Evolutionary conservation across 2,888 invertebrate genomes (phyloP).

Genomic region (Sphinx pinastri): DNA sequence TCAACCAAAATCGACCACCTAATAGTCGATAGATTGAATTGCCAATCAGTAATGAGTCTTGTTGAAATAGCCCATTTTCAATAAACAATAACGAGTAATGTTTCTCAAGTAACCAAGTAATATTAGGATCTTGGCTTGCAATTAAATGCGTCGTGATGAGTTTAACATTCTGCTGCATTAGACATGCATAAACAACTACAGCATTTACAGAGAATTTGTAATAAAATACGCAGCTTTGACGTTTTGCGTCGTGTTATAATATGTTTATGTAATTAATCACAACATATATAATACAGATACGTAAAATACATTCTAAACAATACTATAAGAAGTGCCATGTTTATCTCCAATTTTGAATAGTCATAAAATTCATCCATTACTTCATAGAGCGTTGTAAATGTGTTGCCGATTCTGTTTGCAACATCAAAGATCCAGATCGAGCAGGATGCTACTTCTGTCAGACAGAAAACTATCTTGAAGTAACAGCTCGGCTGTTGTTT

Average conservation of each 20-base stretch:
- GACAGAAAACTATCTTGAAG: too few relatives aligned
- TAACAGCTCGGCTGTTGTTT: too few relatives aligned
- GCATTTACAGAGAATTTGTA: constrained; percentile 14
- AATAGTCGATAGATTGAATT: too few relatives aligned
- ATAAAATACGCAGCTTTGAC: constrained; percentile 5
- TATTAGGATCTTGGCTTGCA: neutral
- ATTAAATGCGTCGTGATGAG: constrained; percentile 12
- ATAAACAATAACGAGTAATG: neutral
- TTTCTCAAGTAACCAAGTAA: neutral
- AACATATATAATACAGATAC: neutral
- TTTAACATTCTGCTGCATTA: constrained; percentile 8
- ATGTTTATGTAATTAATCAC: neutral
- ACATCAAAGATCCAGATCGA: too few relatives aligned
- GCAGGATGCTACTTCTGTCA: too few relatives aligned
- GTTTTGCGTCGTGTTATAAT: neutral
- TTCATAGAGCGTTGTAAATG: too few relatives aligned
- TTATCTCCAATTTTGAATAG: too few relatives aligned
- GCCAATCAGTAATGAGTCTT: too few relatives aligned
- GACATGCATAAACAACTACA: constrained; percentile 12
- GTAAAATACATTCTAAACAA: neutral
- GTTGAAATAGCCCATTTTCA: neutral
- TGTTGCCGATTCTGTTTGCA: too few relatives aligned
- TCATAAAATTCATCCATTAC: too few relatives aligned
- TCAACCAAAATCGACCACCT: too few relatives aligned
- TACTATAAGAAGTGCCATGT: neutral